A percentile compares a stretch with the other conserved stretches of the same genome.
phyloP scores from a whole-genome alignment of 2,888 invertebrate genomes.

The Mongoloraphidia duomilia region DNA sequence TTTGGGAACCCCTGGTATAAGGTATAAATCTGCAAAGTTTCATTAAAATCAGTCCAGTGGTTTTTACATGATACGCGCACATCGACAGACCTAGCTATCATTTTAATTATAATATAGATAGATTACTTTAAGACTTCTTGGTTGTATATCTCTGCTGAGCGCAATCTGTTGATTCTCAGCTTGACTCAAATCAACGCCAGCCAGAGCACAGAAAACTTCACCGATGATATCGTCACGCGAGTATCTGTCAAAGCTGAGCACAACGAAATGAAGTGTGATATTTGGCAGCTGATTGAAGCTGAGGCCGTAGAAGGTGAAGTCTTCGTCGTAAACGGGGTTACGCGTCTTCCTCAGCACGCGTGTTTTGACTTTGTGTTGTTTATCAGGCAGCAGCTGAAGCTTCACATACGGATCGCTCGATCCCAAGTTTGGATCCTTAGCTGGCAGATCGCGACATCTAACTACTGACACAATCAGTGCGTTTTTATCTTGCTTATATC shows the following conservation, averaged over 20 bases:
- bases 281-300: constrained; percentile 71
- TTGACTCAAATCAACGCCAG: constrained; percentile 48
- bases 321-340: constrained; percentile 95
- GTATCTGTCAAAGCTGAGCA: constrained; percentile 91
- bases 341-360: constrained; percentile 90
- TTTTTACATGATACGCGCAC: too few species aligned
- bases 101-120: too few species aligned
- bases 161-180: constrained; percentile 67
- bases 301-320: constrained; percentile 96
- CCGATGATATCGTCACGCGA: constrained; percentile 98
- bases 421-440: constrained; percentile 63
- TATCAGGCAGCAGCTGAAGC: constrained; percentile 90
- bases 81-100: too few species aligned
- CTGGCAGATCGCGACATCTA: constrained; percentile 77
- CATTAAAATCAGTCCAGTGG: too few species aligned
- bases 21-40: too few species aligned
- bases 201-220: constrained; percentile 81
- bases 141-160: constrained; percentile 78
- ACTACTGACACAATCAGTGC: constrained; percentile 86
- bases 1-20: too few species aligned
- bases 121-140: constrained; percentile 78
- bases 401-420: constrained; percentile 96
- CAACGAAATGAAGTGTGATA: constrained; percentile 87
- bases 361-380: constrained; percentile 94
- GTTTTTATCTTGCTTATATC: constrained; percentile 79